These are phyloP conservation scores for Phaethornis superciliosus DNA, from an alignment of 2,113 vertebrate species.

Conservation along the genomic window DNA sequence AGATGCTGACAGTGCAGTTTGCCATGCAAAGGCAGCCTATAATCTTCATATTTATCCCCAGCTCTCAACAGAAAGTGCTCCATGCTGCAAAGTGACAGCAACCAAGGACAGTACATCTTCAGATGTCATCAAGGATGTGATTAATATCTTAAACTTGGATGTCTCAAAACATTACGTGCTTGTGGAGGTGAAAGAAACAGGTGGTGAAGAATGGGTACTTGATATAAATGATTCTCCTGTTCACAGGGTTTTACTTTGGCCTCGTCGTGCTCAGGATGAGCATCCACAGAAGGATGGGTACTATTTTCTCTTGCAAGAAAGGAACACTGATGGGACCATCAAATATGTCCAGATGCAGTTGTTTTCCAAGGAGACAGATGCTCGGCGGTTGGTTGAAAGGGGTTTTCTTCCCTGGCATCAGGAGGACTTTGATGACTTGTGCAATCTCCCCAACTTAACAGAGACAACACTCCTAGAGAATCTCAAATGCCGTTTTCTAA, in stretches of 20 bases:
- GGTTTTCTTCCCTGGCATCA: constrained; percentile 91
- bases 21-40: constrained; percentile 71
- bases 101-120: constrained; percentile 76
- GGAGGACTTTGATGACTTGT: constrained; percentile 87
- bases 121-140: constrained; percentile 79
- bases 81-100: constrained; percentile 83
- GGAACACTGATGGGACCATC: constrained; percentile 83
- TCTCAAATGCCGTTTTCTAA: constrained; percentile 85
- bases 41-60: constrained; percentile 88
- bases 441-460: constrained; percentile 83
- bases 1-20: constrained; percentile 69
- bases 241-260: constrained; percentile 88
- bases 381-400: constrained; percentile 83
- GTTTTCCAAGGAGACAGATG: constrained; percentile 79
- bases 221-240: constrained; percentile 79
- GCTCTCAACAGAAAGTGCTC: constrained; percentile 68
- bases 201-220: constrained; percentile 82
- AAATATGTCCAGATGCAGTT: constrained; percentile 85
- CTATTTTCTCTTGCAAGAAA: constrained; percentile 90
- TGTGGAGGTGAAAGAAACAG: constrained; percentile 84
- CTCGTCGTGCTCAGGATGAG: constrained; percentile 79
- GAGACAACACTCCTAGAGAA: constrained; percentile 82
- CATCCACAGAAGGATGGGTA: constrained; percentile 84
- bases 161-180: constrained; percentile 77
- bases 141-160: constrained; percentile 79